These are phyloP conservation scores for Abramis brama DNA, from an alignment of 2,113 vertebrate species.

Conservation along the genomic window DNA sequence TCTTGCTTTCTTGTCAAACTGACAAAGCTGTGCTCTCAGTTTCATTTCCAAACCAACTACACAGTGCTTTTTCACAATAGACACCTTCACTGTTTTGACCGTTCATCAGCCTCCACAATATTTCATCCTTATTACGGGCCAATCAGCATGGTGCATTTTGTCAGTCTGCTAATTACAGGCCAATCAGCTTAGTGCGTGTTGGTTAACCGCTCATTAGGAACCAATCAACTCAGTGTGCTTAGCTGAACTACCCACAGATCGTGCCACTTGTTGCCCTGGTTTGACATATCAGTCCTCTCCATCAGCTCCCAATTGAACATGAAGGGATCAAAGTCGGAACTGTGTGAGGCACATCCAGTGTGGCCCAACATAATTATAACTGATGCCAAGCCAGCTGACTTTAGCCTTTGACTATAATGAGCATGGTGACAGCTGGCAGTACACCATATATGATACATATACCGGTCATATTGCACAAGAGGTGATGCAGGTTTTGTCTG, in stretches of 20 bases:
- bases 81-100: conserved; percentile 19
- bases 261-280: conserved; percentile 41
- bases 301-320: conserved; percentile 25
- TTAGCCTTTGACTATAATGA: neutral
- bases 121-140: conserved; percentile 26
- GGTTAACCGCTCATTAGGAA: conserved; percentile 49
- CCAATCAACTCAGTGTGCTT: conserved; percentile 48
- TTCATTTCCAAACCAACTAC: neutral
- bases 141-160: conserved; percentile 32
- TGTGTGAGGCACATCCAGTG: neutral
- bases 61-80: neutral
- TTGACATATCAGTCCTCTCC: conserved; percentile 5
- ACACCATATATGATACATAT: neutral
- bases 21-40: conserved; percentile 21
- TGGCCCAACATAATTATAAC: conserved; percentile 1
- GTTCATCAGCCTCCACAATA: conserved; percentile 12
- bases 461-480: neutral
- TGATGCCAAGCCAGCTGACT: neutral
- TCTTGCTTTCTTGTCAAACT: conserved; percentile 26
- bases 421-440: conserved; percentile 3
- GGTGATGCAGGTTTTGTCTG: neutral
- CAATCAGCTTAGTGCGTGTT: conserved; percentile 47
- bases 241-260: conserved; percentile 35
- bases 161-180: conserved; percentile 42
- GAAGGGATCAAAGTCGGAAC: conserved; percentile 19